Percentiles rank a stretch among this genome's conserved stretches.
Evolutionary conservation across 2,888 invertebrate genomes (phyloP).

Genomic region (Melanostoma scalare): DNA sequence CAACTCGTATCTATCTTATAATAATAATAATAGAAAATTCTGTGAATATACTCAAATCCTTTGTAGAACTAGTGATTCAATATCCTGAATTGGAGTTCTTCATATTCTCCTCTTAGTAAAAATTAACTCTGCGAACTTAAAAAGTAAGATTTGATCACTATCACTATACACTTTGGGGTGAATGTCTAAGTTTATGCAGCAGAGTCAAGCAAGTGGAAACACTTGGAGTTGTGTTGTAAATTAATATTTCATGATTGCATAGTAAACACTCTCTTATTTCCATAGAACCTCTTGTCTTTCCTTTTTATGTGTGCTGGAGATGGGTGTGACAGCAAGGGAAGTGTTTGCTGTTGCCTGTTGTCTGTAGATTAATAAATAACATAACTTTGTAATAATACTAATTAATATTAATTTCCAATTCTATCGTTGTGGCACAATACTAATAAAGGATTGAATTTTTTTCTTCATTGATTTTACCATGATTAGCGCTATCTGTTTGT

Average conservation of each 20-base stretch:
- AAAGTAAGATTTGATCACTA: too few species aligned
- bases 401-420: conserved; percentile 65
- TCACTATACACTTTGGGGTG: too few species aligned
- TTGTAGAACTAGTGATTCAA: too few species aligned
- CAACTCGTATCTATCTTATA: too few species aligned
- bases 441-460: conserved; percentile 36
- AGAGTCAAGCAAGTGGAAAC: conserved; percentile 47
- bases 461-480: conserved; percentile 29
- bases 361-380: conserved; percentile 29
- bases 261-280: conserved; percentile 53
- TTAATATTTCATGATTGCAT: conserved; percentile 66
- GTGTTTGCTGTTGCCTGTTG: background rate
- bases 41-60: too few species aligned
- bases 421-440: conserved; percentile 30
- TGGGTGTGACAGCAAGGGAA: conserved; percentile 20
- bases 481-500: conserved; percentile 22
- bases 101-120: too few species aligned
- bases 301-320: background rate
- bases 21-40: too few species aligned
- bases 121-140: too few species aligned
- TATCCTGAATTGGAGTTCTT: too few species aligned
- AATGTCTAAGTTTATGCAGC: conserved; percentile 36
- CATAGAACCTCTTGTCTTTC: background rate
- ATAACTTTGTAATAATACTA: conserved; percentile 65
- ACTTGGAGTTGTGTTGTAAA: conserved; percentile 36